These are phyloP conservation scores for Anolis apletophallus DNA, from an alignment of 2,797 vertebrate genomes.

Conservation along the genomic window DNA sequence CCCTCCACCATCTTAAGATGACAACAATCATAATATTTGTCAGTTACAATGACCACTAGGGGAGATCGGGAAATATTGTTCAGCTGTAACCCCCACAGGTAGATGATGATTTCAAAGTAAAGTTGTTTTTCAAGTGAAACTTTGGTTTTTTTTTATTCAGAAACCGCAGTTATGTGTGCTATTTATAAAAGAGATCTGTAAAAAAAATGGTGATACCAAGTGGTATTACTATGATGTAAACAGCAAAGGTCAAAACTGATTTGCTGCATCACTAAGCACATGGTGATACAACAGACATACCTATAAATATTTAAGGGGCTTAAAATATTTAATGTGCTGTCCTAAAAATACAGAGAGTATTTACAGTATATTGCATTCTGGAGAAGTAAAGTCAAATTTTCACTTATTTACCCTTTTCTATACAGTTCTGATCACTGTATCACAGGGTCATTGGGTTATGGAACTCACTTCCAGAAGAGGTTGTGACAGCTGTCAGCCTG, in stretches of 20 bases:
- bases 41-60: neutral
- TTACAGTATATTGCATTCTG: neutral
- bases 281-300: constrained; percentile 8
- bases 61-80: too few relatives aligned
- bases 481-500: too few relatives aligned
- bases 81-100: too few relatives aligned
- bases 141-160: neutral
- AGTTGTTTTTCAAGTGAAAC: neutral
- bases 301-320: constrained; percentile 6
- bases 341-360: neutral
- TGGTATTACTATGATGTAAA: neutral
- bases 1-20: too few relatives aligned
- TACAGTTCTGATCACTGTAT: neutral
- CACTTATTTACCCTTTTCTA: neutral
- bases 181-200: neutral
- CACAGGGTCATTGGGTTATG: too few relatives aligned
- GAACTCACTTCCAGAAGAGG: too few relatives aligned
- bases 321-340: neutral
- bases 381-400: neutral
- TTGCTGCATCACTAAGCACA: constrained; percentile 4
- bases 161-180: neutral
- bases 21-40: neutral
- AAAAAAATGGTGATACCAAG: neutral
- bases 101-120: neutral
- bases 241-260: constrained; percentile 13